Evolutionary conservation across 2,113 vertebrate genomes (phyloP).

Genomic region (Falcunculus frontatus): DNA sequence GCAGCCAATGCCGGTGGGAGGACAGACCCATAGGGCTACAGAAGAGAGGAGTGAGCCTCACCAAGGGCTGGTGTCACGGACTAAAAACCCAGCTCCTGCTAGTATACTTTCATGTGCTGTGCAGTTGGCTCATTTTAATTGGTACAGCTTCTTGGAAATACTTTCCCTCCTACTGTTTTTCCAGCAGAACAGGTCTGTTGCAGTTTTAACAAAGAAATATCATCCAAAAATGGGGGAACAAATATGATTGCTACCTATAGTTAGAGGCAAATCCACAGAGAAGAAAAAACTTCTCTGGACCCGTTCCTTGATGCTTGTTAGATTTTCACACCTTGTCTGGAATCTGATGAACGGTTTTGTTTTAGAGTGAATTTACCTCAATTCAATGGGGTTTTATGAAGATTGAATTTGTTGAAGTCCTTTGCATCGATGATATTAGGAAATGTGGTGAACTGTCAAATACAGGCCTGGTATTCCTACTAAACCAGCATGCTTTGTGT

Average conservation of each 20-base stretch:
- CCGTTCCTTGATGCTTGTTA: background rate
- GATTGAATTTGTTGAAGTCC: background rate
- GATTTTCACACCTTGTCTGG: background rate
- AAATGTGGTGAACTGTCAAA: background rate
- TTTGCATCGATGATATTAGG: background rate
- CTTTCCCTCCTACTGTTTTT: background rate
- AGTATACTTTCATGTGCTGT: background rate
- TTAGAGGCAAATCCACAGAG: background rate
- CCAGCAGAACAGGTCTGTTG: background rate
- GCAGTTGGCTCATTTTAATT: background rate
- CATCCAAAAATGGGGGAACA: background rate
- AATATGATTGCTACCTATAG: background rate
- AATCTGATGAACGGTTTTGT: background rate
- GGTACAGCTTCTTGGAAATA: background rate
- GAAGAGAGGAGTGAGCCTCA: background rate
- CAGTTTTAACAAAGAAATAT: background rate
- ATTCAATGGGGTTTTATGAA: background rate
- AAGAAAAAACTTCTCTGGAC: background rate
- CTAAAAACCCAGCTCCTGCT: background rate
- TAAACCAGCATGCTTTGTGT: background rate
- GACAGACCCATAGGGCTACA: background rate
- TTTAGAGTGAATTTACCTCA: background rate
- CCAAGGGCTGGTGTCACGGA: background rate
- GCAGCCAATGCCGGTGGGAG: accelerated
- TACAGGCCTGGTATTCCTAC: background rate